Conservation (phyloP, 53 echinoderm and acorn worm genomes). For the Antedon mediterranea region DNA sequence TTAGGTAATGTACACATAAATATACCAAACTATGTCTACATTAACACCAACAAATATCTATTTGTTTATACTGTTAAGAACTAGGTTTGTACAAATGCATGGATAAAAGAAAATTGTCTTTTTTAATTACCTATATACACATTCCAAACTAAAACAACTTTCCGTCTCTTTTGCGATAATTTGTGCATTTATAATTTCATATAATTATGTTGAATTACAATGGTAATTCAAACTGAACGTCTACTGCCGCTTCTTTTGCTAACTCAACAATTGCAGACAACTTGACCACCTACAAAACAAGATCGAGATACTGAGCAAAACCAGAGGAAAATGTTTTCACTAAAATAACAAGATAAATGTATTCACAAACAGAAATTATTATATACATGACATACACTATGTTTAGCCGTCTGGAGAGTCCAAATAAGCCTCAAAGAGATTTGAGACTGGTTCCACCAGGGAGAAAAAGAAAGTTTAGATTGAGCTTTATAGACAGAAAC, state of each 20-base stretch:
- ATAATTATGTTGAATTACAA: conserved; percentile 14
- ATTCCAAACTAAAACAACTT: neutral
- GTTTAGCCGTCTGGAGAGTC: too few relatives aligned
- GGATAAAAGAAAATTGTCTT: neutral
- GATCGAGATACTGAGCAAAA: neutral
- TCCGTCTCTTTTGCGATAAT: neutral
- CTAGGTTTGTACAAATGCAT: neutral
- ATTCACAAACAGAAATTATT: too few relatives aligned
- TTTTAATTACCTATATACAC: neutral
- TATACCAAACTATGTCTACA: neutral
- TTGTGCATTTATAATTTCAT: neutral
- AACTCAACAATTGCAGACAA: conserved; percentile 83
- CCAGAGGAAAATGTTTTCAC: too few relatives aligned
- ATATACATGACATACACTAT: too few relatives aligned
- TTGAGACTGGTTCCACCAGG: too few relatives aligned
- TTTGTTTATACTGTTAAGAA: neutral
- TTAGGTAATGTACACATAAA: neutral
- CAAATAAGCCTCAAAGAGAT: too few relatives aligned
- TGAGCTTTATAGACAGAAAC: too few relatives aligned
- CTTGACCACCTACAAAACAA: conserved; percentile 53
- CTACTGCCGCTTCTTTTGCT: conserved; percentile 74
- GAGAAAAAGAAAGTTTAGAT: too few relatives aligned
- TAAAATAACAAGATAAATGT: too few relatives aligned
- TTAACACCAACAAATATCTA: neutral
- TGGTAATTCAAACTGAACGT: conserved; percentile 86